Percentiles rank a stretch among this genome's conserved stretches.
Conservation (phyloP, 2,113 vertebrate genomes). For the Misgurnus anguillicaudatus region DNA sequence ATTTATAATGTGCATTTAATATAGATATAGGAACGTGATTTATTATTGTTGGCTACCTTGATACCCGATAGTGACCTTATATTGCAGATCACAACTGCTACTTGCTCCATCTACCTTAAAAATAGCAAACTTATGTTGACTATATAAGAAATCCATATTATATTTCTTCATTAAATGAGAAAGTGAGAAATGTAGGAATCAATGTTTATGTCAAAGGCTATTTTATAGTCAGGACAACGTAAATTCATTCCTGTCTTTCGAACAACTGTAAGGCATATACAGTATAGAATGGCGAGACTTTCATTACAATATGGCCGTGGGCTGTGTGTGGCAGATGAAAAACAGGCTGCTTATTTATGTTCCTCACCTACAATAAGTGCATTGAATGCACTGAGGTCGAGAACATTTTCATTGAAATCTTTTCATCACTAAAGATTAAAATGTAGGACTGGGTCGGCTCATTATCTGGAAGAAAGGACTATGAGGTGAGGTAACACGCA, state of each 20-base stretch:
- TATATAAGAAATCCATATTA: background rate
- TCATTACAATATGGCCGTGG: slow-evolving; percentile 70
- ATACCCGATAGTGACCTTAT: background rate
- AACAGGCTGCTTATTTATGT: slow-evolving; percentile 67
- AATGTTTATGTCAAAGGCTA: background rate
- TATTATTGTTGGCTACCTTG: background rate
- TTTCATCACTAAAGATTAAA: slow-evolving; percentile 80
- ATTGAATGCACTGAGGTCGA: slow-evolving; percentile 53
- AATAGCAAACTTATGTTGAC: background rate
- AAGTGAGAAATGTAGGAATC: background rate
- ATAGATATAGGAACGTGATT: background rate
- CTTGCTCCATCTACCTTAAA: background rate
- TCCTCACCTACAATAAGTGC: slow-evolving; percentile 62
- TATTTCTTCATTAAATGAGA: slow-evolving; percentile 2
- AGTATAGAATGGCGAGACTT: slow-evolving; percentile 72
- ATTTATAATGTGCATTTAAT: background rate
- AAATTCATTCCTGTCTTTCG: slow-evolving; percentile 61
- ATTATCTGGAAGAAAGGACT: slow-evolving; percentile 78
- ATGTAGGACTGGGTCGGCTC: slow-evolving; percentile 75
- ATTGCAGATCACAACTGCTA: background rate
- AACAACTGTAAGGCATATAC: slow-evolving; percentile 65
- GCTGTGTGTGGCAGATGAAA: slow-evolving; percentile 62
- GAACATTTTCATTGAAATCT: slow-evolving; percentile 62
- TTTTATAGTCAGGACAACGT: background rate
- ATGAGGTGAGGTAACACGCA: slow-evolving; percentile 56